Conservation (phyloP, 2,888 invertebrate genomes). For the Dolomedes plantarius region DNA sequence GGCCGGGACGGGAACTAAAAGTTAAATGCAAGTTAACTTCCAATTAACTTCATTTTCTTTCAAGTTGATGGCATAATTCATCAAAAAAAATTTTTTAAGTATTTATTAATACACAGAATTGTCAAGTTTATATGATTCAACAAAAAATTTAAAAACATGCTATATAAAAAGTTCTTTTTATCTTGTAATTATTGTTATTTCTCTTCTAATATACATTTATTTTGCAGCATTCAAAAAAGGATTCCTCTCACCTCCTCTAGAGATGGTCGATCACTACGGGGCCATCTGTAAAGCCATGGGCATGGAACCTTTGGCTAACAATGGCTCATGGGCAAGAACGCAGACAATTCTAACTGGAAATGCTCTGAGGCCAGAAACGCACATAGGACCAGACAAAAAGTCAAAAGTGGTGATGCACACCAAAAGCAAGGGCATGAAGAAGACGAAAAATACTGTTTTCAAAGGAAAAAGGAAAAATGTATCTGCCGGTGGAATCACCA, state of each 20-base stretch:
- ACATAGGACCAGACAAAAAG: slow-evolving; percentile 56
- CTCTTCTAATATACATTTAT: slow-evolving; percentile 9
- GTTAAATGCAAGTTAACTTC: too few species aligned
- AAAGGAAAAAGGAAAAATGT: slow-evolving; percentile 53
- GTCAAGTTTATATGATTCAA: too few species aligned
- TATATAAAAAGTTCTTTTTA: too few species aligned
- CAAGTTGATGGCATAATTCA: too few species aligned
- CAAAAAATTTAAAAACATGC: too few species aligned
- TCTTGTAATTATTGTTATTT: too few species aligned
- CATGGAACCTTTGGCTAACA: slow-evolving; percentile 71
- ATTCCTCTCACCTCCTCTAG: slow-evolving; percentile 51
- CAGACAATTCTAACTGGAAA: slow-evolving; percentile 45
- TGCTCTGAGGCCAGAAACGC: slow-evolving; percentile 48
- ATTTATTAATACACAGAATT: too few species aligned
- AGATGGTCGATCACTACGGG: slow-evolving; percentile 72
- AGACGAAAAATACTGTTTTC: slow-evolving; percentile 50
- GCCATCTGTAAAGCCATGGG: slow-evolving; percentile 69
- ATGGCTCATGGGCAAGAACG: slow-evolving; percentile 69
- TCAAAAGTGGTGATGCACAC: slow-evolving; percentile 32
- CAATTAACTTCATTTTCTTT: too few species aligned
- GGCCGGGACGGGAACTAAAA: too few species aligned
- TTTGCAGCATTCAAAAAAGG: slow-evolving; percentile 68
- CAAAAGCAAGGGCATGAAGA: slow-evolving; percentile 31
- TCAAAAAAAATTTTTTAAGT: too few species aligned
- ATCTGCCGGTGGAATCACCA: not conserved